phyloP scores from a whole-genome alignment of 2,797 vertebrate species.

The Pagetopsis macropterus region DNA sequence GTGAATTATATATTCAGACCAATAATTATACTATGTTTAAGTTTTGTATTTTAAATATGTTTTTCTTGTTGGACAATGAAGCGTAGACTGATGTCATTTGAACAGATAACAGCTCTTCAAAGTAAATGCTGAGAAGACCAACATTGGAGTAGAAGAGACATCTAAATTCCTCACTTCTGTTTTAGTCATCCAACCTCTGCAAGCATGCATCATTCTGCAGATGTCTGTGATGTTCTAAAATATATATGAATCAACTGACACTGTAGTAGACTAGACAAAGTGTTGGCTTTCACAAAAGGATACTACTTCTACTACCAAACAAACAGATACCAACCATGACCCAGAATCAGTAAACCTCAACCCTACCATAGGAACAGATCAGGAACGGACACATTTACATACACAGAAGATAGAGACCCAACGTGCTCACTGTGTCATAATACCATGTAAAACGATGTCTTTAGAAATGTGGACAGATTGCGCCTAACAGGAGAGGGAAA shows the following conservation, averaged over 20 bases:
- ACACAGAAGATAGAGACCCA: conserved; percentile 14
- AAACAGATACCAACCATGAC: conserved; percentile 37
- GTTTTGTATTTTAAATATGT: background rate
- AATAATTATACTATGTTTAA: background rate
- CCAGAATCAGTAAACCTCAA: conserved; percentile 25
- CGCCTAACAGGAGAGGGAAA: conserved; percentile 62
- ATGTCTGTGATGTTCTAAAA: conserved; percentile 8
- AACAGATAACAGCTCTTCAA: conserved; percentile 5
- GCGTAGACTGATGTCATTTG: background rate
- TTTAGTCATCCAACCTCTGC: conserved; percentile 34
- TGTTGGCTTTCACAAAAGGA: conserved; percentile 5
- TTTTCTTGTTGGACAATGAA: conserved; percentile 3
- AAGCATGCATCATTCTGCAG: conserved; percentile 22
- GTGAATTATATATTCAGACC: background rate
- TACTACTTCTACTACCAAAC: conserved; percentile 11
- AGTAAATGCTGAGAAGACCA: conserved; percentile 19
- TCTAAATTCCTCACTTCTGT: conserved; percentile 25
- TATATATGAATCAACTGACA: conserved; percentile 35
- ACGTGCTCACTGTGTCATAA: conserved; percentile 33
- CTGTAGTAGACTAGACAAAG: conserved; percentile 13
- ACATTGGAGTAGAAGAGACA: conserved; percentile 13
- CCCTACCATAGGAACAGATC: conserved; percentile 24
- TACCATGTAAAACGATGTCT: conserved; percentile 45
- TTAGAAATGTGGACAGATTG: conserved; percentile 31
- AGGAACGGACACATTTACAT: conserved; percentile 15